Percentiles rank a stretch among this genome's conserved stretches.
Evolutionary conservation across 2,797 vertebrate genomes (phyloP).

Genomic region (Erpetoichthys calabaricus): DNA sequence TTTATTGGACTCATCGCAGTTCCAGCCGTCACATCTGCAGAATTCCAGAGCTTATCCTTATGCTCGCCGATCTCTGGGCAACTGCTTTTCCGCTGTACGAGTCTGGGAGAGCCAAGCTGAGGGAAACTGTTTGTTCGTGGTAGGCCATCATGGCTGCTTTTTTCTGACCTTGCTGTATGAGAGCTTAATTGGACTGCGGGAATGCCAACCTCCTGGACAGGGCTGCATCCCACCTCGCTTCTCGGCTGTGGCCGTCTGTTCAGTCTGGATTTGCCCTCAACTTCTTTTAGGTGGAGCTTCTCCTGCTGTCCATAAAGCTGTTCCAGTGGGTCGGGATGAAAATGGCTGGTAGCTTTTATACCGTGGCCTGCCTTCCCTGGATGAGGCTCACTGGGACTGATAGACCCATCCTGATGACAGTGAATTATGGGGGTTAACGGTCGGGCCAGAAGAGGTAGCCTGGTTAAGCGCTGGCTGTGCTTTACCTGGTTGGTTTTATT

Average conservation of each 20-base stretch:
- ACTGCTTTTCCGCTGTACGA: constrained; percentile 36
- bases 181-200: too few species aligned
- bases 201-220: constrained; percentile 8
- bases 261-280: constrained; percentile 9
- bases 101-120: constrained; percentile 32
- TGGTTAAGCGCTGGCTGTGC: constrained; percentile 23
- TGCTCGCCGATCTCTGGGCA: constrained; percentile 39
- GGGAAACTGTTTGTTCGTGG: constrained; percentile 38
- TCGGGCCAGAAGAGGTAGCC: constrained; percentile 6
- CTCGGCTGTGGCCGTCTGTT: constrained; percentile 5
- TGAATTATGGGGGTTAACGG: constrained; percentile 3
- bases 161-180: too few species aligned
- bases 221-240: constrained; percentile 8
- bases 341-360: constrained; percentile 11
- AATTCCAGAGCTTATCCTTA: constrained; percentile 10
- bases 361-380: background rate
- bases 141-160: too few species aligned
- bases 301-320: constrained; percentile 49
- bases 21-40: constrained; percentile 9
- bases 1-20: constrained; percentile 9
- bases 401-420: constrained; percentile 14
- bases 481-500: constrained; percentile 28
- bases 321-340: constrained; percentile 54
- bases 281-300: constrained; percentile 15
- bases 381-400: constrained; percentile 8